These are phyloP conservation scores for Zeugodacus cucurbitae DNA, from an alignment of 1,140 invertebrate genomes.

Conservation along the genomic window DNA sequence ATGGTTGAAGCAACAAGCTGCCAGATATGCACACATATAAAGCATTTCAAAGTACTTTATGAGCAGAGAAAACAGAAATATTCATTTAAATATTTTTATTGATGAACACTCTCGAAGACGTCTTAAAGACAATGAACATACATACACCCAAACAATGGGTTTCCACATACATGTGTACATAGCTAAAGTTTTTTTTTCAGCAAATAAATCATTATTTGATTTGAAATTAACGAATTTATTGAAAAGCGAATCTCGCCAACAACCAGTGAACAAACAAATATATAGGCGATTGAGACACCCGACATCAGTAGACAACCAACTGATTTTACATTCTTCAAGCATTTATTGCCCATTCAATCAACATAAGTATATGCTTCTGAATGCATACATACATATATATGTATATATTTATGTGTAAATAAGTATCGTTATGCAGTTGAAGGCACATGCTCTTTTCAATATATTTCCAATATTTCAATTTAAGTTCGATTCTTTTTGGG, in stretches of 20 bases:
- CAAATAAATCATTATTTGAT: slow-evolving; percentile 23
- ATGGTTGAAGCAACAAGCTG: background rate
- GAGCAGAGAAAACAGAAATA: background rate
- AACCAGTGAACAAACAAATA: background rate
- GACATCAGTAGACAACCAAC: background rate
- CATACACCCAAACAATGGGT: background rate
- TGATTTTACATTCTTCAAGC: background rate
- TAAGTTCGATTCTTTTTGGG: background rate
- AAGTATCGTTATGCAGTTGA: background rate
- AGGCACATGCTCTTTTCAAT: background rate
- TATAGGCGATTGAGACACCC: background rate
- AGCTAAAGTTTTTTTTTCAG: background rate
- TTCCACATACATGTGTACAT: background rate
- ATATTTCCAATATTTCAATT: background rate
- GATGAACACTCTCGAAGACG: background rate
- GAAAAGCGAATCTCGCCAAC: background rate
- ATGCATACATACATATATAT: background rate
- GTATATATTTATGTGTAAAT: background rate
- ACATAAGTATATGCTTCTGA: background rate
- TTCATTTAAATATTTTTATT: background rate
- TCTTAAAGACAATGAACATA: background rate
- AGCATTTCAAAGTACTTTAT: background rate
- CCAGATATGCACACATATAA: background rate
- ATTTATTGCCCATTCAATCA: background rate
- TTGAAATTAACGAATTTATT: slow-evolving; percentile 29